Evolutionary conservation across 2,888 invertebrate genomes (phyloP), one percentile per base, ranked within the genome.

Genomic region (Nephrotoma appendiculata): DNA sequence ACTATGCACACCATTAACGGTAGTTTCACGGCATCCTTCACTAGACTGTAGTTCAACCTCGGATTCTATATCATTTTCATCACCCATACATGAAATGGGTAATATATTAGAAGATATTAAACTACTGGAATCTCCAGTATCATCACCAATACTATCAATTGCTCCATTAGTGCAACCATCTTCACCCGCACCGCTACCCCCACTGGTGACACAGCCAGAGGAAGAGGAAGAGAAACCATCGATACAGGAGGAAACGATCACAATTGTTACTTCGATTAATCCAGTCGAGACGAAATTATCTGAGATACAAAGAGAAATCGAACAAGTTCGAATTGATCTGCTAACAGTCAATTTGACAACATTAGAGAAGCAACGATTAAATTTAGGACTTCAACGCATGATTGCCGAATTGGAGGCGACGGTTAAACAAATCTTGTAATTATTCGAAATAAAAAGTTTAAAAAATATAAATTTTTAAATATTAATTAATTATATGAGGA

Each of bases 281-380:
- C n/a, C 31, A 43, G 41, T 57, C 71, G 71, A 71, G 19, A 71
- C 9, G 31, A 19, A 9, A 44, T 1, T 71, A 19, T 86, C 92
- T 91, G 91, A 92, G 87, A 91, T 92, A 71, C 91, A 91, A 89
- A 90, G 91, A 87, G 91, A 92, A 89, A 88, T 91, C 87, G 92
- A 92, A 88, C 90, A 90, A 2, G 89, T 91, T 87, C 90, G 91
- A n/a, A 91, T 90, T 87, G 90, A 91, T 86, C 88, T 92, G 88
- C 90, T 90, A 87, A 90, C 90, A 85, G 89, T 90, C 44, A 90
- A 91, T 6, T 89, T 92, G 87, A 91, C 91, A 52, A 90, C 91
- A 19, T 91, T 90, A 87, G 90, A 90, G 86, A 90, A 91, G 83
- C 92, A 92, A 87, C 90, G 91, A 71, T 88, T 92, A 31, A 87